These are phyloP conservation scores for Psephotus haematonotus DNA, from an alignment of 2,113 vertebrate species.

Conservation along the genomic window DNA sequence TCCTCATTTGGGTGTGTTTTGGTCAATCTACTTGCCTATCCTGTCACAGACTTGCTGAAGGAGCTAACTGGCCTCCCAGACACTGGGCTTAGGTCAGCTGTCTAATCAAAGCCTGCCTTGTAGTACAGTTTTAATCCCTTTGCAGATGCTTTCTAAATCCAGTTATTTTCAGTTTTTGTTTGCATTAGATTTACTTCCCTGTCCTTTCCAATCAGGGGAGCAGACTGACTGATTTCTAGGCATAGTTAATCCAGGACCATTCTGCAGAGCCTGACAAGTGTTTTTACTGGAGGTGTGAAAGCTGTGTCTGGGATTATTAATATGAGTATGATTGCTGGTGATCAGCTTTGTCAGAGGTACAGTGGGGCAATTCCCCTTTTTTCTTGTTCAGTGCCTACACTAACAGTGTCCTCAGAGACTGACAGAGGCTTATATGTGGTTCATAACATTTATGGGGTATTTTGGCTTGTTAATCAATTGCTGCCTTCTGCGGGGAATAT, in stretches of 20 bases:
- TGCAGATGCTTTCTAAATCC: not conserved
- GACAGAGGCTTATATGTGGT: not conserved
- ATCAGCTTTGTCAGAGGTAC: not conserved
- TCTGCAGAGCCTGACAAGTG: not conserved
- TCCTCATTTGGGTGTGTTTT: not conserved
- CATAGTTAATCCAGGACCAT: not conserved
- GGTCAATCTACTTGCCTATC: not conserved
- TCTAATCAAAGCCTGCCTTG: not conserved
- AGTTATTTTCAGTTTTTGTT: not conserved
- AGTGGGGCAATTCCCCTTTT: not conserved
- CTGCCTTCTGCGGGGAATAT: not conserved
- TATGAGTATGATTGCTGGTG: not conserved
- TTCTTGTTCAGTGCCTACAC: not conserved
- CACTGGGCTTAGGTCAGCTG: not conserved
- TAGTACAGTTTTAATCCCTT: not conserved
- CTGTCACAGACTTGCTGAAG: not conserved
- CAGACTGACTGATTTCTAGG: conserved; percentile 20
- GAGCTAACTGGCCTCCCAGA: not conserved
- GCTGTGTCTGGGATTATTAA: conserved; percentile 14
- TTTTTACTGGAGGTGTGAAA: conserved; percentile 14
- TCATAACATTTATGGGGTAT: not conserved
- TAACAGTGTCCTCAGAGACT: not conserved
- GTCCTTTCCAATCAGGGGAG: not conserved
- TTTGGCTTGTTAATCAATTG: not conserved
- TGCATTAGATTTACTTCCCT: not conserved